Percentiles rank a stretch among this genome's conserved stretches.
phyloP scores from a whole-genome alignment of 2,797 vertebrate species.

The Sebastes oblongus region DNA sequence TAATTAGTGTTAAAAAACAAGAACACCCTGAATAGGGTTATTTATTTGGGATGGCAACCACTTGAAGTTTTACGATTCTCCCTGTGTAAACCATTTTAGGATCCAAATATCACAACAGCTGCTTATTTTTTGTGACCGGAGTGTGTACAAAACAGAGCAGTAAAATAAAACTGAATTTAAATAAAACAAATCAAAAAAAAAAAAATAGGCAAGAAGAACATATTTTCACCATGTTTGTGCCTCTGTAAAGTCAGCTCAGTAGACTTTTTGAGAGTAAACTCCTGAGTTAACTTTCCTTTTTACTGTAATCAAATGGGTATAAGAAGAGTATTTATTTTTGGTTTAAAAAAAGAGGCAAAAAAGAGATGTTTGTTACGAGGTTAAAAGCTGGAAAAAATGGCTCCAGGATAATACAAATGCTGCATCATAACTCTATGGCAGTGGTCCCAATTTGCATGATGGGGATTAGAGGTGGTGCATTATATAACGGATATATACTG shows the following conservation, averaged over 20 bases:
- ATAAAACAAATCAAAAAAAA: no score
- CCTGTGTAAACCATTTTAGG: background rate
- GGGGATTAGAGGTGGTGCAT: conserved; percentile 40
- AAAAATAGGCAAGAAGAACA: background rate
- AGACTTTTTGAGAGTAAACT: background rate
- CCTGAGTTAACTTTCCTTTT: background rate
- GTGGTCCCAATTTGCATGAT: conserved; percentile 28
- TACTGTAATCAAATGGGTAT: background rate
- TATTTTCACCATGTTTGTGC: background rate
- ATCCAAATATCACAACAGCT: background rate
- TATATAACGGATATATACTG: conserved; percentile 48
- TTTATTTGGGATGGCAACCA: background rate
- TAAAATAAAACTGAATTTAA: background rate
- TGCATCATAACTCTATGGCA: background rate
- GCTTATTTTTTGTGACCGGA: background rate
- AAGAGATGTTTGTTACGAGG: background rate
- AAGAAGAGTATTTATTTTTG: background rate
- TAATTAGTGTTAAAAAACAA: background rate
- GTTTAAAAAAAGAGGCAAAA: background rate
- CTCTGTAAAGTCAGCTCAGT: background rate
- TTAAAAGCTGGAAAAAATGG: background rate
- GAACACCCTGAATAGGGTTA: background rate
- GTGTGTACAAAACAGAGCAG: background rate
- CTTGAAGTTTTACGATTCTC: background rate
- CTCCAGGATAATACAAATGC: background rate